Percentiles rank a stretch among this genome's conserved stretches.
Evolutionary conservation across 2,113 vertebrate species (phyloP).

Genomic region (Syngnathus scovelli): DNA sequence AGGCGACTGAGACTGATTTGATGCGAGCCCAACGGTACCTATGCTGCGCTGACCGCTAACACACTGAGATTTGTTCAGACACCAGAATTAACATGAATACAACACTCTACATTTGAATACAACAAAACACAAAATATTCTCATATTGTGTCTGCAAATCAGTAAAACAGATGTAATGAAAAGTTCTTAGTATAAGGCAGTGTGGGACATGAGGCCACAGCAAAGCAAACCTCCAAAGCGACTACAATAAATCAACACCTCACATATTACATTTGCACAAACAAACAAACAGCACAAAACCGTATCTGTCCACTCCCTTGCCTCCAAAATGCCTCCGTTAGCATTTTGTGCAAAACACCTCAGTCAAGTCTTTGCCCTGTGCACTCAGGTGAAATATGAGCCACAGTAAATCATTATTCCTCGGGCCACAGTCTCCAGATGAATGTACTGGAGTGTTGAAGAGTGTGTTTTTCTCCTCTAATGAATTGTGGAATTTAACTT

Average conservation of each 20-base stretch:
- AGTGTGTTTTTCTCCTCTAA: conserved; percentile 74
- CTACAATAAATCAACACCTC: conserved; percentile 25
- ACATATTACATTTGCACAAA: conserved; percentile 39
- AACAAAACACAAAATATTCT: not conserved
- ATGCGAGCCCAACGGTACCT: conserved; percentile 60
- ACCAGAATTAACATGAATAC: not conserved
- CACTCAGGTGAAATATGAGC: conserved; percentile 77
- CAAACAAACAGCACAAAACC: conserved; percentile 54
- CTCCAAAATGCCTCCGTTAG: conserved; percentile 69
- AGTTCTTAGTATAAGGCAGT: not conserved
- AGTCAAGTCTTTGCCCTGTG: conserved; percentile 74
- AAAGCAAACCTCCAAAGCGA: not conserved
- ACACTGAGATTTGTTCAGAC: conserved; percentile 59
- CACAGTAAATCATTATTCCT: conserved; percentile 77
- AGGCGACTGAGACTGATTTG: conserved; percentile 59
- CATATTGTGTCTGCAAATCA: not conserved
- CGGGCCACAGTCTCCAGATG: conserved; percentile 74
- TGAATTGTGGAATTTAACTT: conserved; percentile 78
- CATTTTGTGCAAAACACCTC: conserved; percentile 73
- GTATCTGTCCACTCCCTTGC: conserved; percentile 59
- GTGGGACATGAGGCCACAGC: not conserved
- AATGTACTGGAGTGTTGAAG: conserved; percentile 70
- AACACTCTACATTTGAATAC: not conserved
- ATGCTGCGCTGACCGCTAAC: conserved; percentile 37
- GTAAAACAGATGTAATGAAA: not conserved